Percentiles rank a stretch among this genome's conserved stretches.
Conservation (phyloP, 2,797 vertebrate species). For the Lepidocolaptes lacrymiger region DNA sequence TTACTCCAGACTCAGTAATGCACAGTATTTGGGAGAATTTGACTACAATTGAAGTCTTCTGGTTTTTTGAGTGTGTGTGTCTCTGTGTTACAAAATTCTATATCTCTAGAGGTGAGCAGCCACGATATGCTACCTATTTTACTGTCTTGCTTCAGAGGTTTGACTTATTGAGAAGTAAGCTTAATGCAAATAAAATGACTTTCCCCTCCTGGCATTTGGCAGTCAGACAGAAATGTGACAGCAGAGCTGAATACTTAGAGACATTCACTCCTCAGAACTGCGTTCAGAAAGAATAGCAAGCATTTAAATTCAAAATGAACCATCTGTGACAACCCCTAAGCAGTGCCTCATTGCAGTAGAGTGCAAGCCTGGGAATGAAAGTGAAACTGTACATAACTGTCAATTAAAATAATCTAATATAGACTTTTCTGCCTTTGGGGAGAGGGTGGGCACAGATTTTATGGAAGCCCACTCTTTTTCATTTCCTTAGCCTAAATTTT, state of each 20-base stretch:
- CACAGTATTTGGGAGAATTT: not conserved
- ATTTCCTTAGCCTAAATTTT: not conserved
- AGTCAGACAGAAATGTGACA: not conserved
- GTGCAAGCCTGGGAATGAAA: not conserved
- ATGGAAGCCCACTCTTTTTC: not conserved
- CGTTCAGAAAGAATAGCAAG: constrained; percentile 4
- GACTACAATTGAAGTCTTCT: not conserved
- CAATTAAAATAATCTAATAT: constrained; percentile 45
- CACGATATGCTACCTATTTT: not conserved
- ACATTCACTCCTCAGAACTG: not conserved
- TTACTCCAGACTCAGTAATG: not conserved
- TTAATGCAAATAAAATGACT: constrained; percentile 12
- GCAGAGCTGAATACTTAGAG: not conserved
- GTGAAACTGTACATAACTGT: not conserved
- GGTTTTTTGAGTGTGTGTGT: rapidly evolving
- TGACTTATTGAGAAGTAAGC: constrained; percentile 2
- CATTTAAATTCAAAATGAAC: not conserved
- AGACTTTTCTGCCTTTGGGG: not conserved
- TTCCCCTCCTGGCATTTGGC: constrained; percentile 11
- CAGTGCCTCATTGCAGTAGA: not conserved
- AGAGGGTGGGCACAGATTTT: not conserved
- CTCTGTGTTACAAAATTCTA: not conserved
- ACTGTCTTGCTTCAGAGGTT: not conserved
- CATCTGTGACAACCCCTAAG: constrained; percentile 16
- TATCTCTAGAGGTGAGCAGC: not conserved